Conservation (phyloP, 2,113 vertebrate genomes). For the Verasper variegatus region DNA sequence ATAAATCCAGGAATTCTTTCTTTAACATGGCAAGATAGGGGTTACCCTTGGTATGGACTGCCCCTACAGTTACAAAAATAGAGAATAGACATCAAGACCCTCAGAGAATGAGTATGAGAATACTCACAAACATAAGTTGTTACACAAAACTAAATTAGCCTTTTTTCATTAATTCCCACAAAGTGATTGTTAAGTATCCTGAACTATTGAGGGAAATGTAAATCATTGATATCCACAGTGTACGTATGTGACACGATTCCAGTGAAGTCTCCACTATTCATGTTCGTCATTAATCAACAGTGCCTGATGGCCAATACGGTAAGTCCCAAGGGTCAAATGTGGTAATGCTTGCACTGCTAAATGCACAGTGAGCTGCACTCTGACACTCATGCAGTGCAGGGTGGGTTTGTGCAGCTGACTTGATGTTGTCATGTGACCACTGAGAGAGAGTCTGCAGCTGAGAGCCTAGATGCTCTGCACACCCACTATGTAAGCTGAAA, state of each 20-base stretch:
- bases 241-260: neutral
- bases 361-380: neutral
- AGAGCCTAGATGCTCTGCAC: neutral
- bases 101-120: no score
- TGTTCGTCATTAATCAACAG: neutral
- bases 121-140: no score
- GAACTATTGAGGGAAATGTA: no score
- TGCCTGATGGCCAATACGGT: neutral
- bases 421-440: neutral
- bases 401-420: conserved; percentile 1
- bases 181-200: no score
- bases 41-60: no score
- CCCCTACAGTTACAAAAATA: no score
- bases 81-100: no score
- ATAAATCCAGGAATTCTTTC: no score
- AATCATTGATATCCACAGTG: neutral
- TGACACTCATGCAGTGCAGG: neutral
- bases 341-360: neutral
- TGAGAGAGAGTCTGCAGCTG: neutral
- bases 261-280: neutral
- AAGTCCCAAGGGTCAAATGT: neutral
- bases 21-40: no score
- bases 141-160: no score
- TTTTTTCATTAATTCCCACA: no score
- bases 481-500: neutral